Base-by-base conservation (phyloP, 2,888 invertebrate genomes). In the Lycaena phlaeas region DNA sequence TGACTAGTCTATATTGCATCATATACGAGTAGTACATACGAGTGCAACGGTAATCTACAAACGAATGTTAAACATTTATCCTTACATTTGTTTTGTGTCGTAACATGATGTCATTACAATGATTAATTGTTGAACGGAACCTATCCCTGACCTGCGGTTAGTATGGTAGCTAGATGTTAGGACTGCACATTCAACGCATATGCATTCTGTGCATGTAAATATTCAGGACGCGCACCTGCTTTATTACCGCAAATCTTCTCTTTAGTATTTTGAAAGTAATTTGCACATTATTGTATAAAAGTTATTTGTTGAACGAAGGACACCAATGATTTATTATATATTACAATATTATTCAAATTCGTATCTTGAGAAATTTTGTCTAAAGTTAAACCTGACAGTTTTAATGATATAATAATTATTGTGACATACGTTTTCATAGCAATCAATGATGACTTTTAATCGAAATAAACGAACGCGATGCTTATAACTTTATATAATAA, bases 181-280 rank as follows among this genome's bases (percentile, higher is more conserved):
- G 34, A 3, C 34, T 18, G 18, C 18, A 34, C 22, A 22, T 18
- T 27, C 15, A 34, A 9, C 11, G 12, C 31, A 30, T 30, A 14
- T 15, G 30, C 15, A 30, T 34, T 3, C 34, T 29, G 12, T 10
- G 29, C 43, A 30, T 45, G 37, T 53, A 50, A 43, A 45, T 56
- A 56, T 56, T 54, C 52, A 54, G 53, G 54, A 36, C 54, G 53
- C 51, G 44, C 48, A 38, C 41, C 41, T 45, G 37, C 30, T 30
- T 48, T 42, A 46, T 46, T 49, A 52, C 44, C 50, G 46, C 27
- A 44, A 36, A n/a, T n/a, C 43, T 43, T 44, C 28, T 18, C 38
- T 36, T 36, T 40, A 36, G 28, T 38, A 42, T 41, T 40, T 42
- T 9, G 11, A 18, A 36, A 40, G 28, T 42, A 39, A 47, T 45